Base-by-base conservation (phyloP, 2,797 vertebrate genomes). In the Danio choprae region DNA sequence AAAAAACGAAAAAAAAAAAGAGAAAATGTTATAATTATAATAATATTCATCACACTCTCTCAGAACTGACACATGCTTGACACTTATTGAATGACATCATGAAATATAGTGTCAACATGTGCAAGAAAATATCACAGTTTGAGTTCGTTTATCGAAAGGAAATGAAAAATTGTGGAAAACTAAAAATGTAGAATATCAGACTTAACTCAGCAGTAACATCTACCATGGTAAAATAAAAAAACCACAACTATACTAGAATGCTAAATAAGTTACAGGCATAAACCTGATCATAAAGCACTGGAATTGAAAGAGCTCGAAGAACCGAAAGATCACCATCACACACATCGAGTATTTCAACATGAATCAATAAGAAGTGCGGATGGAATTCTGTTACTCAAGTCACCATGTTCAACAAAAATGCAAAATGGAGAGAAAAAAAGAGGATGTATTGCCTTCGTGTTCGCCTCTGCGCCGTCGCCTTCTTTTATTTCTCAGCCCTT, bases 381-480 rank as follows among this genome's bases (percentile, higher is more conserved):
- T 90, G 89, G 89, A 89, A 92, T 90, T 92, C 87, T 89, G 89
- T 89, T 90, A 83, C 86, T 88, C 87, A 86, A 90, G 87, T 89
- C 87, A 83, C 83, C 89, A 86, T 83, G 80, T 84, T 86, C 85
- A 3, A 29, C 29, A 87, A 79, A 89, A 87, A 87, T 83, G 81
- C 81, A 84, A 81, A n/a, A 85, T 16, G 40, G 75, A 80, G 85
- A 84, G 79, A 86, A 84, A 77, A 82, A 70, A 53, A 29, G 63
- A 80, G 78, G 70, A 79, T 86, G 83, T 46, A 83, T 81, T 75
- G 81, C 71, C 82, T 84, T 81, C 74, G 81, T 58, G 79, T 71
- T 70, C 60, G 55, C 44, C 44, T 74, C 62, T 84, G 60, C 58
- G 48, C 77, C 4, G 43, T 71, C 68, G 75, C 64, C 64, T 82